These are phyloP conservation scores for Epirrita christyi DNA, from an alignment of 2,888 invertebrate species.

Conservation along the genomic window DNA sequence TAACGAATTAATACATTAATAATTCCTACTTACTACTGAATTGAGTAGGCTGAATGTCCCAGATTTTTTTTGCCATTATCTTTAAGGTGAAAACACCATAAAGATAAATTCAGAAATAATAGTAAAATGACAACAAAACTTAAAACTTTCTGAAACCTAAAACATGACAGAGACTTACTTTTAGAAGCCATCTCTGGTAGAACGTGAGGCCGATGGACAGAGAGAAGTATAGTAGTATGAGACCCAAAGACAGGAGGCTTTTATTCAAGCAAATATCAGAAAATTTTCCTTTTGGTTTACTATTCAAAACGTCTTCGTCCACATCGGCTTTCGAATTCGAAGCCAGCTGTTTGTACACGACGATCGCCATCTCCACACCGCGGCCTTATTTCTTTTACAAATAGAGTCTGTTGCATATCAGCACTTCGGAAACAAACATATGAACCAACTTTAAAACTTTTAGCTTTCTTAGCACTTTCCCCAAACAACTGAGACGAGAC, in stretches of 20 bases:
- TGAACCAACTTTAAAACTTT: background rate
- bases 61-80: too few relatives aligned
- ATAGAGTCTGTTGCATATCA: slow-evolving; percentile 64
- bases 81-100: background rate
- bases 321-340: slow-evolving; percentile 66
- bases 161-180: slow-evolving; percentile 78
- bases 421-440: slow-evolving; percentile 18
- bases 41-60: background rate
- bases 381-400: slow-evolving; percentile 44
- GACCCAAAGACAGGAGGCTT: slow-evolving; percentile 66
- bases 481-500: too few relatives aligned
- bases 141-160: background rate
- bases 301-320: slow-evolving; percentile 70
- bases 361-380: slow-evolving; percentile 64
- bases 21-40: background rate
- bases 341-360: slow-evolving; percentile 80
- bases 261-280: slow-evolving; percentile 72
- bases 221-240: slow-evolving; percentile 94
- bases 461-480: slow-evolving; percentile 7
- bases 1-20: too few relatives aligned
- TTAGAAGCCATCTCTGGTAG: slow-evolving; percentile 97
- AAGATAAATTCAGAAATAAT: background rate
- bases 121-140: background rate
- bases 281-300: slow-evolving; percentile 67
- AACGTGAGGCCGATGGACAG: slow-evolving; percentile 98